Percentiles rank a stretch among this genome's conserved stretches.
Conservation (phyloP, 2,888 invertebrate genomes). For the Biston stratarius region DNA sequence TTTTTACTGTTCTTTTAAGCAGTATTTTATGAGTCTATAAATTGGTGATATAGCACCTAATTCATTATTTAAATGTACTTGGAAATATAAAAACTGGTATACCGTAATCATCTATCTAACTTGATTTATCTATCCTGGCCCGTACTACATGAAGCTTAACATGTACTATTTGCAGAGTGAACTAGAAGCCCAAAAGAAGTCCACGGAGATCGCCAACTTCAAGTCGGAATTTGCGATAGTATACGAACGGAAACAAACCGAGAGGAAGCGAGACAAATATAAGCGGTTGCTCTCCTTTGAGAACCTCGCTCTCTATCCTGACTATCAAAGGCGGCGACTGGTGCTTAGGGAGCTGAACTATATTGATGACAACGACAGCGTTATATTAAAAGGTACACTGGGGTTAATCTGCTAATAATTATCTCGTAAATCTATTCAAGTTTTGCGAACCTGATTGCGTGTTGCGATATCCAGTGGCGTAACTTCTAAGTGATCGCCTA, state of each 20-base stretch:
- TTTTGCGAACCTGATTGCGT: no score
- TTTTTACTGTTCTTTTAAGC: no score
- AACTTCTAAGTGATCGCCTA: no score
- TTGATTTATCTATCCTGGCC: no score
- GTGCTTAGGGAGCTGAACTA: constrained; percentile 92
- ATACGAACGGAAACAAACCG: constrained; percentile 91
- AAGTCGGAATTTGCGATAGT: constrained; percentile 91
- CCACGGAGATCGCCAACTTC: constrained; percentile 92
- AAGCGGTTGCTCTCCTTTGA: constrained; percentile 93
- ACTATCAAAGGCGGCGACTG: constrained; percentile 93
- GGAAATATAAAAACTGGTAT: no score
- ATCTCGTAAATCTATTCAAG: not conserved
- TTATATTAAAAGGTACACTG: constrained; percentile 72
- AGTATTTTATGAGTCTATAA: no score
- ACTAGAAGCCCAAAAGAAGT: constrained; percentile 84
- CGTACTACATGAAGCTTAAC: no score
- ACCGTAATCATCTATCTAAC: no score
- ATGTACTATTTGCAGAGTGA: constrained; percentile 64
- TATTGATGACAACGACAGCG: constrained; percentile 80
- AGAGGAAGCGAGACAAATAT: constrained; percentile 89
- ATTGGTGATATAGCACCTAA: no score
- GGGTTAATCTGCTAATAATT: not conserved
- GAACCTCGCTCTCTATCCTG: constrained; percentile 94
- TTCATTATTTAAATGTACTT: no score
- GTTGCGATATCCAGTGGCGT: no score